Conservation (phyloP, 2,888 invertebrate species). For the Mimas tiliae region DNA sequence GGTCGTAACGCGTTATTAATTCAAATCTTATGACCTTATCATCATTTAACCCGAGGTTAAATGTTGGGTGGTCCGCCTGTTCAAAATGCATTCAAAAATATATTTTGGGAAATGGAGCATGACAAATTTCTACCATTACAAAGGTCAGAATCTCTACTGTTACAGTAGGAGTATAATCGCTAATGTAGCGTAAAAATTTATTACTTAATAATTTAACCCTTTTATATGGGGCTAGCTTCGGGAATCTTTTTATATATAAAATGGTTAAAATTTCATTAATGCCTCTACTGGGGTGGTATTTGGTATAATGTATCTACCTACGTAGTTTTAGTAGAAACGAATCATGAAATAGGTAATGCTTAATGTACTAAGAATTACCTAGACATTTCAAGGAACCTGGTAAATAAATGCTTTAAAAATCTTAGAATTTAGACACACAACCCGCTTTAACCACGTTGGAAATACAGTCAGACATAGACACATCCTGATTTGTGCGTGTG, state of each 20-base stretch:
- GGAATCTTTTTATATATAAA: conserved; percentile 6
- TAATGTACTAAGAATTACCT: background rate
- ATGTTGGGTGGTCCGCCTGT: conserved; percentile 65
- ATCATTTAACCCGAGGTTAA: conserved; percentile 29
- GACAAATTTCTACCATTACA: conserved; percentile 63
- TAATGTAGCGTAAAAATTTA: conserved; percentile 72
- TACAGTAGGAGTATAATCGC: conserved; percentile 65
- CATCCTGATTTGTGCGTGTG: no score
- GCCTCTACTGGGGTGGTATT: conserved; percentile 16
- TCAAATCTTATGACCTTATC: conserved; percentile 57
- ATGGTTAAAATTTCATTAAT: conserved; percentile 22
- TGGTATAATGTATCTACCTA: background rate
- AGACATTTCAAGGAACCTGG: background rate
- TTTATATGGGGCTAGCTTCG: conserved; percentile 22
- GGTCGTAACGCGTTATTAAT: conserved; percentile 69
- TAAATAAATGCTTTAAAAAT: no score
- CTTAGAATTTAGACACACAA: no score
- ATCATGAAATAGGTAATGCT: background rate
- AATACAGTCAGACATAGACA: no score
- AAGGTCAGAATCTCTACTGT: conserved; percentile 55
- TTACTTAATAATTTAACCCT: conserved; percentile 34
- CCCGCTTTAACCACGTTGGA: no score
- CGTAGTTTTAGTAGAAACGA: background rate
- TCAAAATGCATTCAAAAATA: conserved; percentile 45
- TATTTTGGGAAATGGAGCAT: conserved; percentile 56